These are phyloP conservation scores for Microtus oregoni DNA, from an alignment of 2,113 vertebrate genomes.

Conservation along the genomic window DNA sequence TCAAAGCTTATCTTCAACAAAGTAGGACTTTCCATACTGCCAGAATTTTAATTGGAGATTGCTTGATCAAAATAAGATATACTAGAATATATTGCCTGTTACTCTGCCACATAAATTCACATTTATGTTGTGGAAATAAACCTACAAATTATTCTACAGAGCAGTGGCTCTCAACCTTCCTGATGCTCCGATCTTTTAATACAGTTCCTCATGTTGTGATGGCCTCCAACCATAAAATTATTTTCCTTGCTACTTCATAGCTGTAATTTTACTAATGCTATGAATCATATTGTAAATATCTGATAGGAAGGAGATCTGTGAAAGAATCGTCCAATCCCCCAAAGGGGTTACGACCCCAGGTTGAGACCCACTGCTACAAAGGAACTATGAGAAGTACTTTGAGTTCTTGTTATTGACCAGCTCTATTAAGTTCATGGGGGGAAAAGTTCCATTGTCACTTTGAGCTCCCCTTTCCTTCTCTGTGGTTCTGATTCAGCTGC, in stretches of 20 bases:
- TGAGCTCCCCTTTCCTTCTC: neutral
- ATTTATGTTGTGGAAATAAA: slow-evolving; percentile 9
- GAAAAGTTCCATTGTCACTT: neutral
- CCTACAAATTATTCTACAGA: neutral
- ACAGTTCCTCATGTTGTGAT: neutral
- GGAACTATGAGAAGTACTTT: neutral
- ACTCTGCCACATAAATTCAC: neutral
- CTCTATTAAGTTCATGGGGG: accelerated
- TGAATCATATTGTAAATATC: neutral
- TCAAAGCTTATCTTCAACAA: too few relatives aligned
- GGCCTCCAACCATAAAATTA: neutral
- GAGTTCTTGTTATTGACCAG: neutral
- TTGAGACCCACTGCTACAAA: neutral
- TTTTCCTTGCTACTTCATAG: neutral
- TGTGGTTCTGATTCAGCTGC: neutral
- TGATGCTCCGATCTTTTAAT: neutral
- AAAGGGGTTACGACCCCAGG: too few relatives aligned
- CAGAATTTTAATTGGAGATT: neutral
- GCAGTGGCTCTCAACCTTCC: neutral
- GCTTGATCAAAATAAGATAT: neutral
- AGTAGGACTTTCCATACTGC: neutral
- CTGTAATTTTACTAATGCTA: neutral
- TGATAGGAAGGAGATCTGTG: neutral
- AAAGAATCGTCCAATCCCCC: neutral
- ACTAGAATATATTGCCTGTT: neutral